Conservation (phyloP, 2,888 invertebrate genomes). For the Cosmia trapezina region DNA sequence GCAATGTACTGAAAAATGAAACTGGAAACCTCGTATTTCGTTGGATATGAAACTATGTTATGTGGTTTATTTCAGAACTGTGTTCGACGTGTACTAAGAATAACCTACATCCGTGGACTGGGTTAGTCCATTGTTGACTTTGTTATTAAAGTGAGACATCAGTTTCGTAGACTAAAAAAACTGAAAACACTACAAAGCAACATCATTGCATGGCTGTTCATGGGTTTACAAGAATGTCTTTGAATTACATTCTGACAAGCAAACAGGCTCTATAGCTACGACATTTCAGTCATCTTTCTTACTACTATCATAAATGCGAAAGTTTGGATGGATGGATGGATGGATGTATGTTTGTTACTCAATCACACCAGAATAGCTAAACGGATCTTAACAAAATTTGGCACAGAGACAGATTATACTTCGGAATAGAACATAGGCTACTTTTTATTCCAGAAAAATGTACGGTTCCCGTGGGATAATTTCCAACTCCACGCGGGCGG, state of each 20-base stretch:
- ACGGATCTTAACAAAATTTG: too few relatives aligned
- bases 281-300: neutral
- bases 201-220: slow-evolving; percentile 4
- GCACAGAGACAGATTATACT: too few relatives aligned
- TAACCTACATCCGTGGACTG: neutral
- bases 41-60: slow-evolving; percentile 11
- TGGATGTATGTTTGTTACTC: too few relatives aligned
- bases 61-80: slow-evolving; percentile 22
- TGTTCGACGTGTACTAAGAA: slow-evolving; percentile 6
- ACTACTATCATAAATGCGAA: too few relatives aligned
- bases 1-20: slow-evolving; percentile 50
- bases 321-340: too few relatives aligned
- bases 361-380: too few relatives aligned
- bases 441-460: too few relatives aligned
- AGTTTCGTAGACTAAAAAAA: too few relatives aligned
- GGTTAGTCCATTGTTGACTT: neutral
- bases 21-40: slow-evolving; percentile 20
- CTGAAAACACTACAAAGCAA: neutral
- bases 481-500: too few relatives aligned
- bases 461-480: too few relatives aligned
- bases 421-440: too few relatives aligned
- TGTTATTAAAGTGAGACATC: slow-evolving; percentile 4
- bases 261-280: too few relatives aligned
- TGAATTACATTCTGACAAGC: neutral
- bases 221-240: neutral